These are phyloP conservation scores for Lycaon pictus DNA, from an alignment of 2,113 vertebrate species.

Conservation along the genomic window DNA sequence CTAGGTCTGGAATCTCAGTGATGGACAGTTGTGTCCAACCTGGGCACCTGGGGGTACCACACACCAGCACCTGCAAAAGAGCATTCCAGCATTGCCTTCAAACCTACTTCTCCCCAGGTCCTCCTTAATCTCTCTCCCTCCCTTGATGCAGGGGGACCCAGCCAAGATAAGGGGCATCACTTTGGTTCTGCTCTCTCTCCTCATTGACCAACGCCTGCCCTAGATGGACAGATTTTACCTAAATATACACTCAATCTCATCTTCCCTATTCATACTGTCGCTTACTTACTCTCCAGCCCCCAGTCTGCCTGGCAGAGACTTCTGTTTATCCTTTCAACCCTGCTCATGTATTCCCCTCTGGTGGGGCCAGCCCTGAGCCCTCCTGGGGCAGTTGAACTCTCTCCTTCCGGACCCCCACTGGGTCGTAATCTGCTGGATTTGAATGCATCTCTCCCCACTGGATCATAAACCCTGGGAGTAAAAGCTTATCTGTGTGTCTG, in stretches of 20 bases:
- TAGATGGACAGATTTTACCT: neutral
- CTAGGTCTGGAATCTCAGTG: neutral
- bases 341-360: neutral
- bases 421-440: neutral
- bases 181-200: neutral
- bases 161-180: accelerated
- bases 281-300: too few species aligned
- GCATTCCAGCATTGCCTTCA: neutral
- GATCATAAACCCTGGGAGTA: too few species aligned
- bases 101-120: neutral
- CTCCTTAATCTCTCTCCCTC: neutral
- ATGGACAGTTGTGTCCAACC: neutral
- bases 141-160: neutral
- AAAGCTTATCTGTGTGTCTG: neutral
- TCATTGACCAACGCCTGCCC: neutral
- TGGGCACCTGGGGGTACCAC: accelerated
- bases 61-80: neutral
- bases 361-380: neutral
- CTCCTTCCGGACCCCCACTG: too few species aligned
- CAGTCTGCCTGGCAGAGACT: neutral
- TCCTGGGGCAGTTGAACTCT: neutral
- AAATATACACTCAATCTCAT: neutral
- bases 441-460: neutral
- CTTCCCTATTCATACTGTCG: neutral
- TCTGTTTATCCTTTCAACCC: neutral